phyloP scores from a whole-genome alignment of 2,797 vertebrate species.

The Benthosema pterotum region DNA sequence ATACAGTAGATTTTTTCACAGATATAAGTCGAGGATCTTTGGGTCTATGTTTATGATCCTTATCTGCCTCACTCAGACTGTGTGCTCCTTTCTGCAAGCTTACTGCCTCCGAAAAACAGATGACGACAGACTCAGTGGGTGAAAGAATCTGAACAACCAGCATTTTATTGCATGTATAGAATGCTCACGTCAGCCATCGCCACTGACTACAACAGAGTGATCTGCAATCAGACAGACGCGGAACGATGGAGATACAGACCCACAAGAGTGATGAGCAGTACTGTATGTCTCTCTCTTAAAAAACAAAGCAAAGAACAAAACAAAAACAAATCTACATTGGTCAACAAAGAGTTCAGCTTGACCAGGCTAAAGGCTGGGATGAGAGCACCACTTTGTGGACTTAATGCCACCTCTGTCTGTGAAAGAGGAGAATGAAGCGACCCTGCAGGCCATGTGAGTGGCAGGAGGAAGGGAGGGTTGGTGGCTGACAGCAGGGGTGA shows the following conservation, averaged over 20 bases:
- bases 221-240: constrained; percentile 90
- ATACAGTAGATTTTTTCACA: too few relatives aligned
- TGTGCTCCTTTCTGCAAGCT: too few relatives aligned
- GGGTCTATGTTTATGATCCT: too few relatives aligned
- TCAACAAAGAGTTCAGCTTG: constrained; percentile 69
- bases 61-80: too few relatives aligned
- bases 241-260: constrained; percentile 85
- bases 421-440: constrained; percentile 50
- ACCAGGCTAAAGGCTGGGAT: constrained; percentile 83
- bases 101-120: constrained; percentile 8
- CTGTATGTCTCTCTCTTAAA: constrained; percentile 80
- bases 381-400: constrained; percentile 80
- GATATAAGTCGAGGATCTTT: too few relatives aligned
- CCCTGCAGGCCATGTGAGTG: constrained; percentile 46
- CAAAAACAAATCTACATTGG: constrained; percentile 54
- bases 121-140: constrained; percentile 64
- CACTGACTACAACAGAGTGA: constrained; percentile 94
- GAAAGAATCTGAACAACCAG: constrained; percentile 91
- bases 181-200: constrained; percentile 92
- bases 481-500: constrained; percentile 35
- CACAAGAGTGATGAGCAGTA: constrained; percentile 89
- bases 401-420: constrained; percentile 72
- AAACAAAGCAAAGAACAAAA: constrained; percentile 28
- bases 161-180: constrained; percentile 99
- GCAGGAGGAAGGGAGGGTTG: constrained; percentile 50